Evolutionary conservation across 2,113 vertebrate species (phyloP), one percentile per base, ranked within the genome.

Genomic region (Terrapene triunguis): DNA sequence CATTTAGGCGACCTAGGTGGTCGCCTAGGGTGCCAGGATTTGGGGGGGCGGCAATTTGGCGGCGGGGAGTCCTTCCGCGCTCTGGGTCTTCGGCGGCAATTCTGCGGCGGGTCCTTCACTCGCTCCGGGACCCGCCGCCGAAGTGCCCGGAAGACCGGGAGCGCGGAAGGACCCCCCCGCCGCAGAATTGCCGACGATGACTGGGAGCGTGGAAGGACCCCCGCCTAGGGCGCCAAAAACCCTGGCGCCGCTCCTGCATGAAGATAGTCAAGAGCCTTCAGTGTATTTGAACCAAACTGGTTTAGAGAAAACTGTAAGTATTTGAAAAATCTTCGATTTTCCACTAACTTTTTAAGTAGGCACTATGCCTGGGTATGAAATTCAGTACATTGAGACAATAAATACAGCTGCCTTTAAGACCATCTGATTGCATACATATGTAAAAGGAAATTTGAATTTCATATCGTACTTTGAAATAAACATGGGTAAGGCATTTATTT

Each of bases 401-500:
- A 96, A 81, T 92, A 92, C 96, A 96, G 89, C 93, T 97, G 93
- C 48, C 80, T 92, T 97, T 94, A 92, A 95, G 62, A 93, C 62
- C 72, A 84, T 93, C 95, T 98, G 97, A 96, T 97, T 98, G 32
- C 97, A 98, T 98, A 92, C 97, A 97, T 97, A 97, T 97, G 96
- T 93, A 97, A 91, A 92, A 97, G 93, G 27, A 86, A 57, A 96
- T 97, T 96, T 97, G 96, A 96, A 96, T 97, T 98, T 97, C 95
- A 95, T 96, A 94, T 92, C 94, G 6, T 38, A 88, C 74, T 90
- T 92, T 94, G 91, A 96, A 94, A 89, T 93, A 97, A 95, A 95
- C 47, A 94, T 81, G 94, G 90, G 92, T 93, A 95, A 94, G 95
- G 81, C 93, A 78, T 94, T 94, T 97, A 94, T 97, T 97, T 95